Evolutionary conservation across 1,140 invertebrate genomes (phyloP).

Genomic region (Pteromalus puparum): DNA sequence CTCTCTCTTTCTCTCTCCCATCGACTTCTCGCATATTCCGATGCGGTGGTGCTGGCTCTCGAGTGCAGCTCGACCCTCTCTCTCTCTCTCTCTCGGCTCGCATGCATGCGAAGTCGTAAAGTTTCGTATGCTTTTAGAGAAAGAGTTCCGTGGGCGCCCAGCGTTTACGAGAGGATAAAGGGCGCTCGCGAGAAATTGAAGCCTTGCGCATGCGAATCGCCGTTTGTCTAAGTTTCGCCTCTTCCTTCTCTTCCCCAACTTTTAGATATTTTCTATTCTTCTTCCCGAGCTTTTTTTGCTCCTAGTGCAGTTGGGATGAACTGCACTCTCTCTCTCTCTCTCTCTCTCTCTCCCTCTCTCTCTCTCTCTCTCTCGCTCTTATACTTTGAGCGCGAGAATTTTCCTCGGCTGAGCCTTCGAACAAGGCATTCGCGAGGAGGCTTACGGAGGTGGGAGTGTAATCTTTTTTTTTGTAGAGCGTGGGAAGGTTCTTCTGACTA

Average conservation of each 20-base stretch:
- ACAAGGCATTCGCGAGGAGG: background rate
- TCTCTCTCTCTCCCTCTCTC: background rate
- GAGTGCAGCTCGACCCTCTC: background rate
- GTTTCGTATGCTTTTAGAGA: conserved; percentile 43
- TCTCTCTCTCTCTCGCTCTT: background rate
- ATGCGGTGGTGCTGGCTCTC: conserved; percentile 7
- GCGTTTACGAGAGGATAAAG: conserved; percentile 47
- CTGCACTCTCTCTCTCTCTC: background rate
- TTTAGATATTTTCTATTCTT: conserved; percentile 44
- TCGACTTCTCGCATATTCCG: background rate
- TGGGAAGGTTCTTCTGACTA: background rate
- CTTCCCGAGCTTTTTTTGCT: background rate
- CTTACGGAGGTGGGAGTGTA: background rate
- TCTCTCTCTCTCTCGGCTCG: background rate
- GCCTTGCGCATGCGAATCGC: conserved; percentile 33
- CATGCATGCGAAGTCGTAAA: conserved; percentile 38
- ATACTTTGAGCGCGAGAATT: background rate
- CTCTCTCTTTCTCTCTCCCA: background rate
- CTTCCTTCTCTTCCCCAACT: conserved; percentile 2
- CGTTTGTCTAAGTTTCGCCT: conserved; percentile 36
- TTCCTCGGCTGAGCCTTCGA: background rate
- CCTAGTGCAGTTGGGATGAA: background rate
- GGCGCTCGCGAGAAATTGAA: conserved; percentile 38
- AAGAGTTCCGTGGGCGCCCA: conserved; percentile 19
- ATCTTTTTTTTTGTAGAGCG: background rate